These are phyloP conservation scores for Manis javanica DNA, from an alignment of 2,797 vertebrate species.

Conservation along the genomic window DNA sequence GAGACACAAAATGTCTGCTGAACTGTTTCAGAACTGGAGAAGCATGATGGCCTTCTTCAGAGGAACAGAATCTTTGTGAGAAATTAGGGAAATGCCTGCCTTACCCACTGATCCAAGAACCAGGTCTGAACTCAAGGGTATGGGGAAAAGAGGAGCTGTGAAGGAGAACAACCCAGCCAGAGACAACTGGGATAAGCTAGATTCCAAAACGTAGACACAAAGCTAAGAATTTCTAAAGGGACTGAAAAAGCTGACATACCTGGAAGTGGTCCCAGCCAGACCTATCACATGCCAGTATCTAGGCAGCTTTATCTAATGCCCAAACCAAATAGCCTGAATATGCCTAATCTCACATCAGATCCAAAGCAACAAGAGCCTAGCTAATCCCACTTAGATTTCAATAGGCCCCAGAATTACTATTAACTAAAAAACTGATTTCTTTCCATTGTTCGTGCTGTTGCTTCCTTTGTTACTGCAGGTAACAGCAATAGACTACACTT, in stretches of 20 bases:
- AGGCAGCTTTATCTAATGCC: background rate
- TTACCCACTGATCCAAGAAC: background rate
- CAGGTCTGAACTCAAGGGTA: background rate
- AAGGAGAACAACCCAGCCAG: background rate
- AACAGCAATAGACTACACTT: background rate
- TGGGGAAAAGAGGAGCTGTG: background rate
- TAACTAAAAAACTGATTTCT: background rate
- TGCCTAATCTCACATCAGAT: background rate
- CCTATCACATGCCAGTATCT: background rate
- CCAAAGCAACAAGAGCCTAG: background rate
- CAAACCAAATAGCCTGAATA: background rate
- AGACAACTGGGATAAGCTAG: background rate
- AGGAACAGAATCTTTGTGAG: background rate
- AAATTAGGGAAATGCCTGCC: background rate
- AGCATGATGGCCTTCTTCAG: background rate
- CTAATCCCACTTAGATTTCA: background rate
- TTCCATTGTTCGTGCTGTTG: background rate
- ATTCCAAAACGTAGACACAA: slow-evolving; percentile 11
- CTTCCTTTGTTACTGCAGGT: background rate
- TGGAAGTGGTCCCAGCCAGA: background rate
- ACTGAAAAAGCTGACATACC: background rate
- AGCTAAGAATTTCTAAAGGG: background rate
- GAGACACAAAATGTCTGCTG: background rate
- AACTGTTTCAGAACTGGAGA: background rate
- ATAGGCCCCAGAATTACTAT: background rate